Conservation (phyloP, 2,888 invertebrate species). For the Iselma pallidipennis region DNA sequence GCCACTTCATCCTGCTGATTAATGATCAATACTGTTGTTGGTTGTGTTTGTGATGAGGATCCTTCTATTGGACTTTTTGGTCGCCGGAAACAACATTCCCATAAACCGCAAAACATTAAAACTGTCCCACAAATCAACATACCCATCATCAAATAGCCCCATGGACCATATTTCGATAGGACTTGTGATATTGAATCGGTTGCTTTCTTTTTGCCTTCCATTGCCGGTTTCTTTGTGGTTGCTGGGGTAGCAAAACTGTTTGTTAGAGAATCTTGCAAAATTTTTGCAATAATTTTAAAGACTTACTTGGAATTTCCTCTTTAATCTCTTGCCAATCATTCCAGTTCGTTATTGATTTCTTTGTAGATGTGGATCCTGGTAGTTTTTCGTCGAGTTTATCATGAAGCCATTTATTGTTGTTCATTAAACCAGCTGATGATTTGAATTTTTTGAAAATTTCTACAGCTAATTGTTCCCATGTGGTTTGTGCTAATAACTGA, state of each 20-base stretch:
- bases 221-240: slow-evolving; percentile 24
- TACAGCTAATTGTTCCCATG: slow-evolving; percentile 41
- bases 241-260: slow-evolving; percentile 31
- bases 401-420: slow-evolving; percentile 26
- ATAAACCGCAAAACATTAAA: slow-evolving; percentile 70
- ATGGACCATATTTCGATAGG: slow-evolving; percentile 71
- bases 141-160: slow-evolving; percentile 74
- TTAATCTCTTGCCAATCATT: slow-evolving; percentile 30
- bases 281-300: neutral
- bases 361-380: slow-evolving; percentile 3
- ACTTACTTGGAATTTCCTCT: slow-evolving; percentile 25
- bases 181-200: slow-evolving; percentile 59
- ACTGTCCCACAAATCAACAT: slow-evolving; percentile 72
- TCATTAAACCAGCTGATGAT: slow-evolving; percentile 19
- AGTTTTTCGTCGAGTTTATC: slow-evolving; percentile 21
- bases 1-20: slow-evolving; percentile 33
- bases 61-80: slow-evolving; percentile 47
- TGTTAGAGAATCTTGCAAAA: neutral
- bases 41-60: slow-evolving; percentile 28
- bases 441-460: slow-evolving; percentile 42
- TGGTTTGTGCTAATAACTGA: slow-evolving; percentile 21
- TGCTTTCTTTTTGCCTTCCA: slow-evolving; percentile 30
- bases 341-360: slow-evolving; percentile 22
- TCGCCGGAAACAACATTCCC: slow-evolving; percentile 61
- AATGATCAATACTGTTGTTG: slow-evolving; percentile 48